Conservation (phyloP, 2,797 vertebrate species). For the Cossypha dichroa region DNA sequence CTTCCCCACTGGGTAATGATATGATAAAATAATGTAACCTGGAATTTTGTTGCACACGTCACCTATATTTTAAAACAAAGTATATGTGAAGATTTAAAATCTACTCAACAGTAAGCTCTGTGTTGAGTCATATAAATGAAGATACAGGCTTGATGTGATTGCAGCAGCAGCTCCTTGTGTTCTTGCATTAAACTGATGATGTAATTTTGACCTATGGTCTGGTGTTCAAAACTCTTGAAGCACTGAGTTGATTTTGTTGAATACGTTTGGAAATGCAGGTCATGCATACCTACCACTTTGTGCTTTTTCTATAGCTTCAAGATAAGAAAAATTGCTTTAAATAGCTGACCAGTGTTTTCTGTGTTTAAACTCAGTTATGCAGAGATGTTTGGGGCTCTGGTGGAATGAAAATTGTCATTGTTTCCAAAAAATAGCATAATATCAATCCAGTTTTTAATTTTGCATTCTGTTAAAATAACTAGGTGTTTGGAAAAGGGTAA, state of each 20-base stretch:
- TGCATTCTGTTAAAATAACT: neutral
- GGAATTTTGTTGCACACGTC: neutral
- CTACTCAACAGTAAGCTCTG: neutral
- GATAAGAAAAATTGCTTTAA: neutral
- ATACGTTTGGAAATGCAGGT: neutral
- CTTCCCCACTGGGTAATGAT: slow-evolving; percentile 93
- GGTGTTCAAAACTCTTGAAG: neutral
- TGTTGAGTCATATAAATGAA: neutral
- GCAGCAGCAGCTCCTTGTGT: neutral
- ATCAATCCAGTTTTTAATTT: neutral
- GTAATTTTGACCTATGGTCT: neutral
- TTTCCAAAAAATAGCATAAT: neutral
- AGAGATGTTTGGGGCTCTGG: neutral
- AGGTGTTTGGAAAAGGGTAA: neutral
- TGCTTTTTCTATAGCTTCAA: neutral
- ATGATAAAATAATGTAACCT: neutral
- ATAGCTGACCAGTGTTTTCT: neutral
- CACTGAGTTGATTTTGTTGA: neutral
- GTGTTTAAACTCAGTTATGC: neutral
- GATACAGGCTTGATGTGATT: neutral
- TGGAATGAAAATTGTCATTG: neutral
- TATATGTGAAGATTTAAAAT: neutral
- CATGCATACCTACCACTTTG: neutral
- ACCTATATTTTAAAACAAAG: neutral
- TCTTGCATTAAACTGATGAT: neutral